A percentile compares a stretch with the other conserved stretches of the same genome.
phyloP scores from a whole-genome alignment of 2,113 vertebrate species.

The Corapipo altera region DNA sequence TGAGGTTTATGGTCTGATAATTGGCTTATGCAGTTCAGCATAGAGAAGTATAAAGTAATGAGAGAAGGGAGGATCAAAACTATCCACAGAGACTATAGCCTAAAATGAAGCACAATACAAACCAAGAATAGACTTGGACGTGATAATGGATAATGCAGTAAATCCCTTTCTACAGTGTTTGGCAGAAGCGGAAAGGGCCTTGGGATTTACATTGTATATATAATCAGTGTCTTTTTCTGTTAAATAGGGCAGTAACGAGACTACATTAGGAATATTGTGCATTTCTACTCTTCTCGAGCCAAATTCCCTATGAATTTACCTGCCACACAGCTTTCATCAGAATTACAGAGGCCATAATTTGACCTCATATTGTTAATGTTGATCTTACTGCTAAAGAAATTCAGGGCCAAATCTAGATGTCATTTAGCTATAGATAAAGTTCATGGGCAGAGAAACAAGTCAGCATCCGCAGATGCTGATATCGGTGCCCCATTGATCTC shows the following conservation, averaged over 20 bases:
- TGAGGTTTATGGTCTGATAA: conserved; percentile 69
- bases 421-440: not conserved
- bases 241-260: conserved; percentile 59
- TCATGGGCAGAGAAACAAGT: not conserved
- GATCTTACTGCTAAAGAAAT: not conserved
- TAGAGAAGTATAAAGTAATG: conserved; percentile 49
- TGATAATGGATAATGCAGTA: conserved; percentile 63
- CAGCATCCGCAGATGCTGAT: not conserved
- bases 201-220: conserved; percentile 59
- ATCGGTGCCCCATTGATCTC: not conserved
- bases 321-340: not conserved
- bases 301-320: conserved; percentile 25
- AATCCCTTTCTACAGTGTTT: conserved; percentile 58
- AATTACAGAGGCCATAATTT: not conserved
- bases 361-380: not conserved
- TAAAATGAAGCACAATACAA: conserved; percentile 61
- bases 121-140: conserved; percentile 72
- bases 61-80: conserved; percentile 65
- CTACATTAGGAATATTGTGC: not conserved
- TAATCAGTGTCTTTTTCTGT: conserved; percentile 51
- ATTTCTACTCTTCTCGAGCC: conserved; percentile 9
- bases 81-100: conserved; percentile 60
- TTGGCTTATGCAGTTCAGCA: conserved; percentile 63
- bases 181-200: conserved; percentile 58
- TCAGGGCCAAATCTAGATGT: not conserved